Percentiles rank a stretch among this genome's conserved stretches.
Conservation (phyloP, 2,888 invertebrate genomes). For the Hirtodrosophila duncani region DNA sequence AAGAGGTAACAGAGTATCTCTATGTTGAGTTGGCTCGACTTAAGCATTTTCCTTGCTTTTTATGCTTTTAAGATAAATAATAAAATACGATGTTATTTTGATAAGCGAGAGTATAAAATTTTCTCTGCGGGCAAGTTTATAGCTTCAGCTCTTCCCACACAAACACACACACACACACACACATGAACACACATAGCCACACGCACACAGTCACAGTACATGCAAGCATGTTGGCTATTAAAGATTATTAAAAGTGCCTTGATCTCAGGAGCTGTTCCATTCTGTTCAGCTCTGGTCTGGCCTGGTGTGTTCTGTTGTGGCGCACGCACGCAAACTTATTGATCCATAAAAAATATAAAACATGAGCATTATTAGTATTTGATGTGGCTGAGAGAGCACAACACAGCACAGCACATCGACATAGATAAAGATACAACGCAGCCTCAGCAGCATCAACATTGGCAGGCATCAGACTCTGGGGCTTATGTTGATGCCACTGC, state of each 20-base stretch:
- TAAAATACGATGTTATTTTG: constrained; percentile 41
- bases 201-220: constrained; percentile 7
- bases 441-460: constrained; percentile 15
- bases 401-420: too few relatives aligned
- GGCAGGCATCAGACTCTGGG: constrained; percentile 28
- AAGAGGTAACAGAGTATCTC: too few relatives aligned
- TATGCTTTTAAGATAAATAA: constrained; percentile 24
- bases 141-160: constrained; percentile 36
- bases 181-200: constrained; percentile 14
- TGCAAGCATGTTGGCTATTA: constrained; percentile 46
- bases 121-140: constrained; percentile 40
- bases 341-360: constrained; percentile 67
- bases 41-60: neutral
- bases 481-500: too few relatives aligned
- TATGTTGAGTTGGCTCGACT: too few relatives aligned
- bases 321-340: constrained; percentile 59
- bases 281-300: neutral
- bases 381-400: constrained; percentile 44
- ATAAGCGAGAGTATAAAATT: constrained; percentile 40
- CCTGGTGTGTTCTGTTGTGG: constrained; percentile 12
- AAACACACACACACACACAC: constrained; percentile 1
- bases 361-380: constrained; percentile 63
- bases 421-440: too few relatives aligned
- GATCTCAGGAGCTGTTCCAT: constrained; percentile 48
- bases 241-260: constrained; percentile 71